Percentiles rank a stretch among this genome's conserved stretches.
phyloP scores from a whole-genome alignment of 2,888 invertebrate genomes.

The Stegophylla sp. region DNA sequence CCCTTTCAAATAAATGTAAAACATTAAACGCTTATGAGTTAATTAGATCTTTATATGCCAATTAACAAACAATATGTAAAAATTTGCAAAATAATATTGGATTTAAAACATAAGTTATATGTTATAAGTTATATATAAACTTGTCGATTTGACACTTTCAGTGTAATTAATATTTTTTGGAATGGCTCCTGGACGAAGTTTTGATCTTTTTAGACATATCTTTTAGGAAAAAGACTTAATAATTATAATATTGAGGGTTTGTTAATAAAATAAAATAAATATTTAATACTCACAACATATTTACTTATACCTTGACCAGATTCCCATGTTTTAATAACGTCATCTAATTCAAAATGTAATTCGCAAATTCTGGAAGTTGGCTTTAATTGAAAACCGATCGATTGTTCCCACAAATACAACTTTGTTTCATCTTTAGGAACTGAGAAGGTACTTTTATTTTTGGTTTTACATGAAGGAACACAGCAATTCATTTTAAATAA shows the following conservation, averaged over 20 bases:
- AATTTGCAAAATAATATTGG: no score
- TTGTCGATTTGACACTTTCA: background rate
- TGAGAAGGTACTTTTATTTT: background rate
- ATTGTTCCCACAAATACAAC: background rate
- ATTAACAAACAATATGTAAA: no score
- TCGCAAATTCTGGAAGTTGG: background rate
- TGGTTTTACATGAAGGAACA: no score
- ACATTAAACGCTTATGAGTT: no score
- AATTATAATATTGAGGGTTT: background rate
- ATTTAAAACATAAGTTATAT: no score
- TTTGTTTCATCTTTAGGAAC: background rate
- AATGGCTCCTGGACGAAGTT: background rate
- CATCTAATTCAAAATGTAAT: background rate
- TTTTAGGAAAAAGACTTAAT: no score
- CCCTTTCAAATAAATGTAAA: no score
- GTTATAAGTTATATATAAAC: no score
- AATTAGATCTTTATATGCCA: no score
- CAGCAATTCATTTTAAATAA: no score
- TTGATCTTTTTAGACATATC: background rate
- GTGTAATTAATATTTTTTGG: background rate
- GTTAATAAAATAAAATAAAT: background rate
- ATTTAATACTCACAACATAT: background rate
- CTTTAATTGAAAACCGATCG: background rate
- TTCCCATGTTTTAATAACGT: background rate
- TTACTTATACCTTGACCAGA: background rate